Evolutionary conservation across 2,797 vertebrate genomes (phyloP), one percentile per base, ranked within the genome.

Genomic region (Neosilurus hyrtlii): DNA sequence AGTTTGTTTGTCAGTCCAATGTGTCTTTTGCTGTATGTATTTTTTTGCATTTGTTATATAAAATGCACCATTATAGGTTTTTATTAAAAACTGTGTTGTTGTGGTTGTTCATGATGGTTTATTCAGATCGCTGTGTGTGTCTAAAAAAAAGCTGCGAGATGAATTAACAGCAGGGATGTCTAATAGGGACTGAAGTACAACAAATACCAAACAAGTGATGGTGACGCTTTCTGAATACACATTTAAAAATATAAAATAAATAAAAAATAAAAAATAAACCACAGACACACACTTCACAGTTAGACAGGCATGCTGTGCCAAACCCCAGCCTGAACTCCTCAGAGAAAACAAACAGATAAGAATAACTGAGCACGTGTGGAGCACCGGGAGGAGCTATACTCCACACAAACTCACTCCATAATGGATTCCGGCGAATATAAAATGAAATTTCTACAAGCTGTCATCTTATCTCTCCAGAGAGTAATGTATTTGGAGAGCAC

Each of bases 401-500:
- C 52, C 61, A 9, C 43, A 30, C 76, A 79, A 52, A 65, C 76
- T 85, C 86, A 83, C 80, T 86, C 86, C 73, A 85, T 89, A 89
- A 91, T 92, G 87, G 87, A 89, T 90, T 89, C 85, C 63, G 35
- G 84, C 85, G 85, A 71, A 86, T 67, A 88, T 89, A 87, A 91
- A 92, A 92, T 90, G 82, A 92, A 87, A 88, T 89, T 88, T 89
- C 86, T 89, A 85, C 62, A 67, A 88, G 84, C 84, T 83, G 83
- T 75, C 87, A 85, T 81, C 88, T 86, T 82, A 82, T 63, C 88
- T 89, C 90, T 87, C 87, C 6, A 79, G 87, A 89, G 89, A 90
- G 88, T 86, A 87, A 91, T 89, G 90, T 72, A 83, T 90, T 89
- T 85, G 83, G 85, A 89, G 88, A 88, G 88, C 71, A 37, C 51